phyloP scores from a whole-genome alignment of 2,888 invertebrate genomes.

The Cryptus armator region DNA sequence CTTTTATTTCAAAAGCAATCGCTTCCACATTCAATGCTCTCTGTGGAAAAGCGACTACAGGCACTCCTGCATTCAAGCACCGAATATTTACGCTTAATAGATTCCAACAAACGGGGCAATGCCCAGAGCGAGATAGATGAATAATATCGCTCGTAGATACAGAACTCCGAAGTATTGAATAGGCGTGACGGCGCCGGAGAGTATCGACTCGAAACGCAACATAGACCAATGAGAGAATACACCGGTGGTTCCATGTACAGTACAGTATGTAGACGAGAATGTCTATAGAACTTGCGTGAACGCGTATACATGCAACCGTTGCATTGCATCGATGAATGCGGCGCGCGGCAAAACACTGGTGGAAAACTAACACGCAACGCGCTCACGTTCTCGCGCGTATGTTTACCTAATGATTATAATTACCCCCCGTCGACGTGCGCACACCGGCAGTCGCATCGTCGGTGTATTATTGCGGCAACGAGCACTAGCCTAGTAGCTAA shows the following conservation, averaged over 20 bases:
- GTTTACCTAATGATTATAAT: constrained; percentile 80
- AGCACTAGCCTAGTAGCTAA: constrained; percentile 60
- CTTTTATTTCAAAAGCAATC: constrained; percentile 48
- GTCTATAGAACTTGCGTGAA: constrained; percentile 1
- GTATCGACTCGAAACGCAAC: constrained; percentile 46
- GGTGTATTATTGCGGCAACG: constrained; percentile 9
- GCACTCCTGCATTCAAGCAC: constrained; percentile 65
- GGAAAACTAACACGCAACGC: constrained; percentile 44
- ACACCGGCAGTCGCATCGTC: constrained; percentile 10
- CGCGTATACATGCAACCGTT: constrained; percentile 3
- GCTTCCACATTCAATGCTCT: constrained; percentile 42
- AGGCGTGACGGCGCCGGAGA: constrained; percentile 33
- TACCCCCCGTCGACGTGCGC: constrained; percentile 69
- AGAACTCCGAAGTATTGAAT: constrained; percentile 38
- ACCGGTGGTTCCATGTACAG: constrained; percentile 4
- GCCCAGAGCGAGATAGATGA: constrained; percentile 53
- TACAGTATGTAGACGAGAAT: background rate
- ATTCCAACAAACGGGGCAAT: constrained; percentile 77
- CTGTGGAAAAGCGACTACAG: constrained; percentile 13
- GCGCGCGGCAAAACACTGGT: constrained; percentile 1
- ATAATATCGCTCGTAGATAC: constrained; percentile 19
- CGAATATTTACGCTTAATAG: constrained; percentile 79
- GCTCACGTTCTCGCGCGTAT: constrained; percentile 17
- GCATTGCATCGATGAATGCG: constrained; percentile 30
- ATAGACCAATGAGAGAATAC: constrained; percentile 48